These are phyloP conservation scores for Muscicapa striata DNA, from an alignment of 2,797 vertebrate species.

Conservation along the genomic window DNA sequence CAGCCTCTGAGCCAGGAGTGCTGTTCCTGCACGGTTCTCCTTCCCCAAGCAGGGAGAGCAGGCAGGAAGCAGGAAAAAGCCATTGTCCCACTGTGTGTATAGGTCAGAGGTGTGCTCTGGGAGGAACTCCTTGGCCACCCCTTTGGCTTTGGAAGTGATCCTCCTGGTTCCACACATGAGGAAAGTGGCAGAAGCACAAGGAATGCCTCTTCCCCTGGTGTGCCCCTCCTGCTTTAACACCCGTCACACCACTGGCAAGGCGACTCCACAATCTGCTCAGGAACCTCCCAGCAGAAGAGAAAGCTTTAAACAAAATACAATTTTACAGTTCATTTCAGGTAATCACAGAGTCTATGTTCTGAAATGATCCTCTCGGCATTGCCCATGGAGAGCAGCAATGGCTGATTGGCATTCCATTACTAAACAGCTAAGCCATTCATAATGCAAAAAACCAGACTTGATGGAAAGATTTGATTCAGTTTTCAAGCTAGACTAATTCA, in stretches of 20 bases:
- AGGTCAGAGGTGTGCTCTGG: background rate
- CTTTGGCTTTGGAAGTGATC: background rate
- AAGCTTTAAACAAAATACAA: constrained; percentile 75
- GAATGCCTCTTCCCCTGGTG: background rate
- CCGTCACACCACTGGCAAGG: fast-evolving
- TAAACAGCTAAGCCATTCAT: constrained; percentile 54
- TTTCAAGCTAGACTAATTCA: constrained; percentile 73
- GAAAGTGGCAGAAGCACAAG: background rate
- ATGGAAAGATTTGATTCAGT: constrained; percentile 67
- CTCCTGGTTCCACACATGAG: background rate
- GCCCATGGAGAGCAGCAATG: constrained; percentile 45
- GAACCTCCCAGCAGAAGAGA: constrained; percentile 29
- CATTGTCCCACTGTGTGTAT: too few relatives aligned
- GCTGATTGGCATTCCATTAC: constrained; percentile 62
- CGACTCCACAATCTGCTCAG: background rate
- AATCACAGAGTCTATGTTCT: constrained; percentile 67
- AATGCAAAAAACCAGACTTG: constrained; percentile 26
- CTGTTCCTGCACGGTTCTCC: fast-evolving
- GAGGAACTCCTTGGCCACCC: background rate
- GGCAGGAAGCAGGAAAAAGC: background rate
- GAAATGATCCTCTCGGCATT: constrained; percentile 53
- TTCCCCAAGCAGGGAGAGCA: background rate
- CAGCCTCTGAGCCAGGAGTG: background rate
- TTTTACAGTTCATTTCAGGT: constrained; percentile 79
- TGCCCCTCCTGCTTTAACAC: background rate